Percentiles rank a stretch among this genome's conserved stretches.
phyloP scores from a whole-genome alignment of 2,113 vertebrate genomes.

The Camelus dromedarius region DNA sequence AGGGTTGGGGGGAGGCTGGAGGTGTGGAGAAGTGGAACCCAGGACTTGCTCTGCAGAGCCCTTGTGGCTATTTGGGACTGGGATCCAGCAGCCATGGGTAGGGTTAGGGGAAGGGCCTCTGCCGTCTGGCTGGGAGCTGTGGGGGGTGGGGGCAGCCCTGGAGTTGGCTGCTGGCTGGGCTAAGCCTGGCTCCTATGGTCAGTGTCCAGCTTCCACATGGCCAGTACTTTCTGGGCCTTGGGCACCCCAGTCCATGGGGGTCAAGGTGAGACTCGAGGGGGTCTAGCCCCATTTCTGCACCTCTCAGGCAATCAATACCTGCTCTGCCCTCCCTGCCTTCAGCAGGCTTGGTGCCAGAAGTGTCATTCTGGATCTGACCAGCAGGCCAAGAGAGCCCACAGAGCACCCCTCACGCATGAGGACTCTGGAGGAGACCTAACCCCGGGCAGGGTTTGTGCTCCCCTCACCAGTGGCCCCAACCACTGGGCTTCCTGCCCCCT shows the following conservation, averaged over 20 bases:
- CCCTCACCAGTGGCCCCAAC: background rate
- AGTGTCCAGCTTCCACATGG: background rate
- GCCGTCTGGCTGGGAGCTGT: background rate
- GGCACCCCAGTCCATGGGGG: background rate
- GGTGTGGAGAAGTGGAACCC: background rate
- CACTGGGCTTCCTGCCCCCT: background rate
- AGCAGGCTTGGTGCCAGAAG: background rate
- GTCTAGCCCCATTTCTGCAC: background rate
- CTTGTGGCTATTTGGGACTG: background rate
- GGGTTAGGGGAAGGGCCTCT: rapidly evolving
- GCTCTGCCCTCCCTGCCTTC: background rate
- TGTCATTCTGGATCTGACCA: background rate
- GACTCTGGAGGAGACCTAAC: background rate
- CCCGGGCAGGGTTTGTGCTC: background rate
- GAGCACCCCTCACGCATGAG: too few relatives aligned
- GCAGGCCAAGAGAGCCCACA: background rate
- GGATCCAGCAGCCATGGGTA: background rate
- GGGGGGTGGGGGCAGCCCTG: background rate
- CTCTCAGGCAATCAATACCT: background rate
- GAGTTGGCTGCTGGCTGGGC: background rate
- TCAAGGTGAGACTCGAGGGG: background rate
- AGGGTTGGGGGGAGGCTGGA: background rate
- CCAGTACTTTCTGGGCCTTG: background rate
- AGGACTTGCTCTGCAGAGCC: background rate
- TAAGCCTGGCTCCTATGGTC: background rate